A percentile compares a stretch with the other conserved stretches of the same genome.
Conservation (phyloP, 2,888 invertebrate genomes). For the Oithona nana region DNA sequence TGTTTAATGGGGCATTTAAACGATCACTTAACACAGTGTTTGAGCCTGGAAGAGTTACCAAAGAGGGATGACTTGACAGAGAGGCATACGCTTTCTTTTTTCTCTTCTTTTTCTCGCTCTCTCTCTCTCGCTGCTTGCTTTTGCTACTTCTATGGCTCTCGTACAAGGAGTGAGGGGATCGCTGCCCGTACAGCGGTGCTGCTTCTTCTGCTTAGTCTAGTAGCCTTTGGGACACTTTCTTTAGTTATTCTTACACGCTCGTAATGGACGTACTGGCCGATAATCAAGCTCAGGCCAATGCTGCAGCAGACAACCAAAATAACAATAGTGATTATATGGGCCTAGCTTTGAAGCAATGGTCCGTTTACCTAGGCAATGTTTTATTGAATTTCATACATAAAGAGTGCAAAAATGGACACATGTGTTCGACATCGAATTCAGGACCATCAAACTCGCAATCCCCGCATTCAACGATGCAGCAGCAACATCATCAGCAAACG, state of each 20-base stretch:
- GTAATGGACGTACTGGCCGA: no score
- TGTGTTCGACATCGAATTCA: background rate
- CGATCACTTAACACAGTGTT: no score
- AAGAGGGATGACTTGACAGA: background rate
- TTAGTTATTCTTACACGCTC: no score
- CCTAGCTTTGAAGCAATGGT: slow-evolving; percentile 14
- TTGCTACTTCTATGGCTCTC: no score
- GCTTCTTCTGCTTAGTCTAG: no score
- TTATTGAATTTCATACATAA: slow-evolving; percentile 9
- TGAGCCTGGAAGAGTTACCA: background rate
- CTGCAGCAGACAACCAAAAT: background rate
- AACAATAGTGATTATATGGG: background rate
- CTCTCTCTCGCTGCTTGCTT: no score
- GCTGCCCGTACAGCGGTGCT: no score
- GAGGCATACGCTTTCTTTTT: background rate
- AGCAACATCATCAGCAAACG: no score
- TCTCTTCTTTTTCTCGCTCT: background rate
- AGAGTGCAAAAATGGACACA: slow-evolving; percentile 2
- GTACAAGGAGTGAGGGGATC: no score
- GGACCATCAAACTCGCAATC: background rate
- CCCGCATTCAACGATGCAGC: background rate
- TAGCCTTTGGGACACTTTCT: no score
- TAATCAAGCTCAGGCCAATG: no score
- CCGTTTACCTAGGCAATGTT: slow-evolving; percentile 6
- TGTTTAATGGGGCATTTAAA: no score